These are phyloP conservation scores for human DNA, from an alignment of 2,113 vertebrate genomes.

Conservation along the genomic window GRCh38 chr2:105563001-105563500, in stretches of 20 bases:
- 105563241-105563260: background rate
- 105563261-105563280: background rate
- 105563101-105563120: background rate
- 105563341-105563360: background rate
- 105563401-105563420: background rate
- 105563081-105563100: background rate
- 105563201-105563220: background rate
- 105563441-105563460: background rate
- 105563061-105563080: background rate
- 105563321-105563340: background rate
- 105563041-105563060: background rate
- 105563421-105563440: background rate
- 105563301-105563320: background rate
- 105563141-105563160: background rate
- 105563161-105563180: background rate
- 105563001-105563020: background rate
- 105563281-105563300: background rate
- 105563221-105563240: background rate
- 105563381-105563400: rapidly evolving
- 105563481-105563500: too few relatives aligned
- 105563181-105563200: background rate
- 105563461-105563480: background rate
- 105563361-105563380: background rate
- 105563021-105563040: background rate
- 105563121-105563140: too few relatives aligned